Conservation (phyloP, 2,797 vertebrate genomes). For the Epinephelus awoara region DNA sequence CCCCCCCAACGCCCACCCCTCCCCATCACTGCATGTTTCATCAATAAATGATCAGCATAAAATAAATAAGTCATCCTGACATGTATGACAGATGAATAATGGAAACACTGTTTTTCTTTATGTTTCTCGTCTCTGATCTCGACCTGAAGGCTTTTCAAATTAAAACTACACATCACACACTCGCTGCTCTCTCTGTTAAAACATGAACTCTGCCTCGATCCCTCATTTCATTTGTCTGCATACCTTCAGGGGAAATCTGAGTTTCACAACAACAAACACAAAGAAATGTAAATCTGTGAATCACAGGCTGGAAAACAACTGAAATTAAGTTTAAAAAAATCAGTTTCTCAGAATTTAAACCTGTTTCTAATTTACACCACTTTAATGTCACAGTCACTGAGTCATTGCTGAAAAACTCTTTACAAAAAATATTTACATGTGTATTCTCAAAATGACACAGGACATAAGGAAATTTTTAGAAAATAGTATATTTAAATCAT, state of each 20-base stretch:
- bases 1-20: too few species aligned
- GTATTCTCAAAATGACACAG: too few species aligned
- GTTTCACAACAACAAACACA: slow-evolving; percentile 22
- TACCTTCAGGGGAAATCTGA: slow-evolving; percentile 37
- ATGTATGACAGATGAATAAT: slow-evolving; percentile 83
- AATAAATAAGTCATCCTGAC: slow-evolving; percentile 80
- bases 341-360: too few species aligned
- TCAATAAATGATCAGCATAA: slow-evolving; percentile 64
- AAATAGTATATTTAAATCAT: too few species aligned
- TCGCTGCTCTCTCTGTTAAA: not conserved
- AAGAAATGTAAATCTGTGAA: slow-evolving; percentile 7
- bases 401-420: too few species aligned
- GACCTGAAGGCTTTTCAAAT: slow-evolving; percentile 78
- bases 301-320: not conserved
- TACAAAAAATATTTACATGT: too few species aligned
- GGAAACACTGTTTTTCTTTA: slow-evolving; percentile 78
- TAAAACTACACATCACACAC: slow-evolving; percentile 32
- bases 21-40: not conserved
- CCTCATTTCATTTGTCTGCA: not conserved
- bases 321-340: not conserved
- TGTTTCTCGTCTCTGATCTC: slow-evolving; percentile 65
- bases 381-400: not conserved
- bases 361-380: too few species aligned
- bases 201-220: slow-evolving; percentile 4
- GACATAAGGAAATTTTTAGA: too few species aligned